These are phyloP conservation scores for Plodia interpunctella DNA, from an alignment of 1,140 invertebrate species.

Conservation along the genomic window DNA sequence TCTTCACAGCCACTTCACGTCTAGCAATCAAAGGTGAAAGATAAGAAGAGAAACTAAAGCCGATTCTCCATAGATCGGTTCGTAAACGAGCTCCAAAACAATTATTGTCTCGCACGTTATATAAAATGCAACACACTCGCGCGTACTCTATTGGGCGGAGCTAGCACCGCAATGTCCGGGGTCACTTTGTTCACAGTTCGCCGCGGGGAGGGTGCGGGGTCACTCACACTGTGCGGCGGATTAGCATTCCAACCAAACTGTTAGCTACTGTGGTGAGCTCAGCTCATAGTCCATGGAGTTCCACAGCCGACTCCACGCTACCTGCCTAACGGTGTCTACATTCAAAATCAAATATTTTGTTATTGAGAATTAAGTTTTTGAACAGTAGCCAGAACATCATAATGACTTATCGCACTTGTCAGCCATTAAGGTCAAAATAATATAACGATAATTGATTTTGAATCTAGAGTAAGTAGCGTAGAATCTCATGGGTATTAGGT, in stretches of 20 bases:
- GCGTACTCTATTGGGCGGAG: conserved; percentile 13
- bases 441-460: too few species aligned
- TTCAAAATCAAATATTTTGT: too few species aligned
- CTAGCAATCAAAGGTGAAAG: conserved; percentile 35
- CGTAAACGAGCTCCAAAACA: conserved; percentile 38
- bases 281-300: conserved; percentile 57
- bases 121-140: conserved; percentile 47
- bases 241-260: conserved; percentile 61
- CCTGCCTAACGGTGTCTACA: conserved; percentile 22
- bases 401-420: too few species aligned
- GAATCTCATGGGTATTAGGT: conserved; percentile 15
- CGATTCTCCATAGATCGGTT: conserved; percentile 19
- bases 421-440: too few species aligned
- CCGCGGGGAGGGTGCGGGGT: conserved; percentile 26
- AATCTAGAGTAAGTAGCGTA: conserved; percentile 33
- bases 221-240: conserved; percentile 58
- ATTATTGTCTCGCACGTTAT: conserved; percentile 70
- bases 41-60: conserved; percentile 28
- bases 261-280: conserved; percentile 65
- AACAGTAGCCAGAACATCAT: too few species aligned
- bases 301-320: conserved; percentile 49
- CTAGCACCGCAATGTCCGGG: conserved; percentile 26
- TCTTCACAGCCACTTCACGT: conserved; percentile 66
- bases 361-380: too few species aligned
- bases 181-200: conserved; percentile 24